phyloP scores from a whole-genome alignment of 2,797 vertebrate species.

The Megaceryle alcyon region DNA sequence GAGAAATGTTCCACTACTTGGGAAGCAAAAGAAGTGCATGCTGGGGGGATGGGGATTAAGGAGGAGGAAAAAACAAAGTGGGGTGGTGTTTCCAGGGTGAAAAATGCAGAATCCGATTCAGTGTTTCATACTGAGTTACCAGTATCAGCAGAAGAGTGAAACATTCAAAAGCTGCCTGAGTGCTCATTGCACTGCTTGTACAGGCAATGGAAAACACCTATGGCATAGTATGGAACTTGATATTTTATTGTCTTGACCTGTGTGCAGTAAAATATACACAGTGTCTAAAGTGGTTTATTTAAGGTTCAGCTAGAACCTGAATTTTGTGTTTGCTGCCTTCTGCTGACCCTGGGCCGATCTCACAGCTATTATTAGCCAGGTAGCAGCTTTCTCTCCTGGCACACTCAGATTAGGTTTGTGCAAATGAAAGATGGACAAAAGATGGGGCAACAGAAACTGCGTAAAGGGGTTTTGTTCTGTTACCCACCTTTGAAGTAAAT shows the following conservation, averaged over 20 bases:
- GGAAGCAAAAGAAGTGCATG: background rate
- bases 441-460: background rate
- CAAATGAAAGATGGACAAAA: background rate
- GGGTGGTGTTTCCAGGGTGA: background rate
- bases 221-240: background rate
- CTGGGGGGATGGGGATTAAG: background rate
- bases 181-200: background rate
- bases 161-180: background rate
- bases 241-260: background rate
- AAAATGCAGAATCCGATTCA: background rate
- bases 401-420: accelerated
- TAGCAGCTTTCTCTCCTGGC: background rate
- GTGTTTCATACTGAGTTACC: background rate
- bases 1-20: background rate
- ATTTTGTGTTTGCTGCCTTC: background rate
- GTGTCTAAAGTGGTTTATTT: background rate
- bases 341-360: background rate
- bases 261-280: background rate
- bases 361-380: background rate
- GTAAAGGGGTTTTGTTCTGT: accelerated
- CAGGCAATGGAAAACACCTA: background rate
- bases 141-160: accelerated
- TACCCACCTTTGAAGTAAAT: background rate
- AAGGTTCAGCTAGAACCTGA: background rate
- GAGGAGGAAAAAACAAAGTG: background rate